Percentiles rank a stretch among this genome's conserved stretches.
Conservation (phyloP, 2,797 vertebrate genomes). For the Agapornis canus region DNA sequence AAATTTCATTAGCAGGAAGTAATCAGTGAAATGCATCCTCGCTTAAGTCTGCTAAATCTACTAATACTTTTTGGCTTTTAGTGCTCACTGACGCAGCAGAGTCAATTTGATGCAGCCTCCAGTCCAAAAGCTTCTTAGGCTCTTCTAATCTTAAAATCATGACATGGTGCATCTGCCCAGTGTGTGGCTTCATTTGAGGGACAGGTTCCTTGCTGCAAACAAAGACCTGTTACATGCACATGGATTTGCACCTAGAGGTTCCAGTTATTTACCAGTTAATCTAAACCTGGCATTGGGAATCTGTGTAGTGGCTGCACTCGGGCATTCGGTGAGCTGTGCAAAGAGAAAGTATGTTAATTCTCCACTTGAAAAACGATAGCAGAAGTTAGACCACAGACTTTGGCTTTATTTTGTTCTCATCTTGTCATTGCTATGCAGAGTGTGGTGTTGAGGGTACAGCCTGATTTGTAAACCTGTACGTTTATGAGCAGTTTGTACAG, state of each 20-base stretch:
- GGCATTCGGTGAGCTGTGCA: fast-evolving
- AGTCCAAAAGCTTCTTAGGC: conserved; percentile 63
- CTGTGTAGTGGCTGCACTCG: not conserved
- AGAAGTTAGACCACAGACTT: not conserved
- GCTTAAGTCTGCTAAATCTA: conserved; percentile 58
- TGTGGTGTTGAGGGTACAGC: not conserved
- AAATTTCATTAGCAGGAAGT: conserved; percentile 66
- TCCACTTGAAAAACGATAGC: not conserved
- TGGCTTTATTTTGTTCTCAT: not conserved
- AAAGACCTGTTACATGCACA: not conserved
- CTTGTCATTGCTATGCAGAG: not conserved
- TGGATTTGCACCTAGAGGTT: conserved; percentile 3
- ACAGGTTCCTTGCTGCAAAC: not conserved
- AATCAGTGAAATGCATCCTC: conserved; percentile 73
- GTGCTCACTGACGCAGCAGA: conserved; percentile 34
- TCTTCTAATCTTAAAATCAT: conserved; percentile 54
- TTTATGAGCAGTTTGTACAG: not conserved
- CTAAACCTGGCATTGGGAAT: not conserved
- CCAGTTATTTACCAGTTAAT: not conserved
- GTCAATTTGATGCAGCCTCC: conserved; percentile 45
- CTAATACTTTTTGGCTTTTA: conserved; percentile 56
- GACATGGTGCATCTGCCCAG: conserved; percentile 21
- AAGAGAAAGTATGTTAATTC: not conserved
- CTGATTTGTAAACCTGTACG: not conserved
- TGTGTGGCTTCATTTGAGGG: not conserved